Base-by-base conservation (phyloP, 2,113 vertebrate genomes). In the Struthio camelus region DNA sequence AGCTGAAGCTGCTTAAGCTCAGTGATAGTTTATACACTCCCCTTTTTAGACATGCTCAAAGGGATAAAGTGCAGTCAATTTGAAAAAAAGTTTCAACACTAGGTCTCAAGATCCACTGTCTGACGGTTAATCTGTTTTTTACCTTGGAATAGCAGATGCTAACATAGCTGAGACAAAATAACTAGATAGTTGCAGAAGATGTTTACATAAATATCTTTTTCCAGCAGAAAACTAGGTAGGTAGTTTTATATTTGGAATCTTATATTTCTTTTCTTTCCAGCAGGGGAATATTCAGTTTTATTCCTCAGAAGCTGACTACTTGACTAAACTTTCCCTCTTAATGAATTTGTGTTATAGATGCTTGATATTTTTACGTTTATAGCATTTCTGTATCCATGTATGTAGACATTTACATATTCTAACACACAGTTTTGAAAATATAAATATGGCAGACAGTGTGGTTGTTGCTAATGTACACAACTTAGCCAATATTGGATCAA, bases 261-360 rank as follows among this genome's bases (percentile, higher is more conserved):
- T 75, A 46, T 14, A 44, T 44, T 44, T 32, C 34, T 36, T 14
- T 22, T 51, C 85, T 48, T 88, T 65, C 24, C 36, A 44, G 3
- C 30, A 42, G 14, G 0, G 5, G 4, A 64, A 7, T 3, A 0
- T 28, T 8, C 3, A 19, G 5, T 19, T 54, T 40, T 9, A 85
- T 65, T 88, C 80, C 38, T 69, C 14, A 40, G 6, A 22, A 13
- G 11, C 15, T 11, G 4, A 78, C 18, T 59, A 24, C 11, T 66
- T 17, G 53, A 48, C 9, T n/a, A 80, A 88, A 5, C 5, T 34
- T 15, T 80, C 59, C 6, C 10, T 9, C 3, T 51, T 50, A 27
- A 50, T 25, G 16, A 59, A 2, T 65, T 70, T 51, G 42, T 19
- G 7, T 34, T 77, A 69, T 48, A 16, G 16, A n/a, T 69, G 42